Evolutionary conservation across 2,888 invertebrate species (phyloP).

Genomic region (Noctua janthina): DNA sequence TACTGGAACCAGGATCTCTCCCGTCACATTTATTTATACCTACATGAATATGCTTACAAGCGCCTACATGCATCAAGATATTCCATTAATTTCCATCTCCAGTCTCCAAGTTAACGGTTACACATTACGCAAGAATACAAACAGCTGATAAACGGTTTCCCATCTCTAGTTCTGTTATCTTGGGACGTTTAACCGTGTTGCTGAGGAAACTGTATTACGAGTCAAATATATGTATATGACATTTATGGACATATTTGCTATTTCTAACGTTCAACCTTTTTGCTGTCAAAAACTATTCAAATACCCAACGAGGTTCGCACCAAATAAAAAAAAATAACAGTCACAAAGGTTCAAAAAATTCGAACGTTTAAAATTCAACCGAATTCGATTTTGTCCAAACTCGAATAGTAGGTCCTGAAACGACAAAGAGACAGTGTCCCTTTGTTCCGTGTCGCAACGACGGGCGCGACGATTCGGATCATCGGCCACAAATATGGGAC

Average conservation of each 20-base stretch:
- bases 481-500: slow-evolving; percentile 78
- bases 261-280: not conserved
- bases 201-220: slow-evolving; percentile 29
- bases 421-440: slow-evolving; percentile 75
- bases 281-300: not conserved
- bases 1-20: slow-evolving; percentile 53
- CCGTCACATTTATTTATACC: slow-evolving; percentile 59
- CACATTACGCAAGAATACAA: slow-evolving; percentile 56
- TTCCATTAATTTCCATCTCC: slow-evolving; percentile 61
- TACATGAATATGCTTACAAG: slow-evolving; percentile 57
- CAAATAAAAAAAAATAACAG: slow-evolving; percentile 13
- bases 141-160: slow-evolving; percentile 58
- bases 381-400: slow-evolving; percentile 28
- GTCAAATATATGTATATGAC: slow-evolving; percentile 8
- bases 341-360: slow-evolving; percentile 18
- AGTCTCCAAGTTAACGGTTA: slow-evolving; percentile 54
- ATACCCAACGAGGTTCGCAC: fast-evolving
- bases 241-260: not conserved
- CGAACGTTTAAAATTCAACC: slow-evolving; percentile 36
- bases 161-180: slow-evolving; percentile 49
- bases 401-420: slow-evolving; percentile 57
- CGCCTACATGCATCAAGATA: slow-evolving; percentile 54
- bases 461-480: slow-evolving; percentile 80
- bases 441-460: slow-evolving; percentile 77
- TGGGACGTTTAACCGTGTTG: slow-evolving; percentile 28